A percentile compares a stretch with the other conserved stretches of the same genome.
Conservation (phyloP, 2,888 invertebrate species). For the Ochropacha duplaris region DNA sequence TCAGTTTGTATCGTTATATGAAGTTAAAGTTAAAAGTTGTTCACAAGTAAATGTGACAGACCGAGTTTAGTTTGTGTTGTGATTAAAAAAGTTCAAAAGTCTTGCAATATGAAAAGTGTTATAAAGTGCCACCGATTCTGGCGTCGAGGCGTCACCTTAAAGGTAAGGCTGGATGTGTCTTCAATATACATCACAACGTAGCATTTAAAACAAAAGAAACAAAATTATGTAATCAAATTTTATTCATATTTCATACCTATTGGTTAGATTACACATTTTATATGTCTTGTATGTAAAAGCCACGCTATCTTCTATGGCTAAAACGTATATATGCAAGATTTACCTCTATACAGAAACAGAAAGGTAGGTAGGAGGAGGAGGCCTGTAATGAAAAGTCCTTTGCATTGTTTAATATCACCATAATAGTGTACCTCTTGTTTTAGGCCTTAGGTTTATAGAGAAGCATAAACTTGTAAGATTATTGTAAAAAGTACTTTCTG, state of each 20-base stretch:
- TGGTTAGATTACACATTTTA: not conserved
- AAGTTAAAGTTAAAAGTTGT: slow-evolving; percentile 71
- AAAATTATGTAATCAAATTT: not conserved
- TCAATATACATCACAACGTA: slow-evolving; percentile 79
- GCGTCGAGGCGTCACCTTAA: slow-evolving; percentile 78
- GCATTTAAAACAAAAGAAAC: slow-evolving; percentile 45
- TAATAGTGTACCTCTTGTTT: not conserved
- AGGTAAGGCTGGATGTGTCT: slow-evolving; percentile 84
- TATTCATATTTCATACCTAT: not conserved
- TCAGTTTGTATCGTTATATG: slow-evolving; percentile 67
- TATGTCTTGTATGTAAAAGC: not conserved
- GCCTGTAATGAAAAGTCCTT: not conserved
- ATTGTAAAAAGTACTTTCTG: not conserved
- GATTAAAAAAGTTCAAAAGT: slow-evolving; percentile 76
- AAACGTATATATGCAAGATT: not conserved
- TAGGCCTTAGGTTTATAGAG: not conserved
- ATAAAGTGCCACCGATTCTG: slow-evolving; percentile 80
- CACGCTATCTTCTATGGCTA: not conserved
- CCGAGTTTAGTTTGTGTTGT: slow-evolving; percentile 81
- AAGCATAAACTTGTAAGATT: too few relatives aligned
- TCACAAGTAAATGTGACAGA: slow-evolving; percentile 82
- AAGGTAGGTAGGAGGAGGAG: not conserved
- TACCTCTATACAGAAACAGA: not conserved
- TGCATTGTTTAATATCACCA: not conserved
- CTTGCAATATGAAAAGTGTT: slow-evolving; percentile 81